Percentiles rank a stretch among this genome's conserved stretches.
These are phyloP conservation scores for Myathropa florea DNA, from an alignment of 2,888 invertebrate genomes.

Conservation along the genomic window DNA sequence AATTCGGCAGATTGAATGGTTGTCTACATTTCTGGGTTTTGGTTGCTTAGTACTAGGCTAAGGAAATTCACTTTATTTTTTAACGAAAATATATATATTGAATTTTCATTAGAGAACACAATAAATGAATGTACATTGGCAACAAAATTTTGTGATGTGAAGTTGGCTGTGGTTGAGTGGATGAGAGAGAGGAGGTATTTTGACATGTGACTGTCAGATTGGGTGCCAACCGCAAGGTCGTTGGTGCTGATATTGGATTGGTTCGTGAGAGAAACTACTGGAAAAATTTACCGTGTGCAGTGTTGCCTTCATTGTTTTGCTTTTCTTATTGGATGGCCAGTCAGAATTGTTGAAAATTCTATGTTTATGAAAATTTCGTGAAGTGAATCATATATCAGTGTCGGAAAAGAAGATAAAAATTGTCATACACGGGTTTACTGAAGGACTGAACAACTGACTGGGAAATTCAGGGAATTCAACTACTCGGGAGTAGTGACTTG, in stretches of 20 bases:
- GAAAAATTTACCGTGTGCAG: neutral
- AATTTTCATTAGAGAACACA: conserved; percentile 69
- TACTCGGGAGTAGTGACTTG: too few species aligned
- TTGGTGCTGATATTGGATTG: neutral
- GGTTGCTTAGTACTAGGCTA: conserved; percentile 4
- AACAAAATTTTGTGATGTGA: conserved; percentile 60
- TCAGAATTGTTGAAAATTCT: too few species aligned
- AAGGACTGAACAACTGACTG: too few species aligned
- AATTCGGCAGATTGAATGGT: conserved; percentile 33
- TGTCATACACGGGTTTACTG: too few species aligned
- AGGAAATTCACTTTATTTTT: conserved; percentile 60
- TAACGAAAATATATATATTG: conserved; percentile 66
- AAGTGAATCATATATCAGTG: too few species aligned
- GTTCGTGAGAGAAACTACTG: conserved; percentile 27
- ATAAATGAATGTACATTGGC: conserved; percentile 70
- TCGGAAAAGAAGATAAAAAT: too few species aligned
- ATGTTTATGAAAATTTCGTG: too few species aligned
- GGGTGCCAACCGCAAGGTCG: conserved; percentile 2
- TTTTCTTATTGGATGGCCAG: too few species aligned
- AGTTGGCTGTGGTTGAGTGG: conserved; percentile 32
- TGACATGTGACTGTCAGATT: conserved; percentile 33
- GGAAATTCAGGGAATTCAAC: too few species aligned
- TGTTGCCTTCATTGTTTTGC: neutral
- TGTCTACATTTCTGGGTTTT: conserved; percentile 53
- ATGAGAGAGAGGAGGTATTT: neutral